A percentile compares a stretch with the other conserved stretches of the same genome.
Evolutionary conservation across 2,797 vertebrate genomes (phyloP).

Genomic region (Sebastolobus alascanus): DNA sequence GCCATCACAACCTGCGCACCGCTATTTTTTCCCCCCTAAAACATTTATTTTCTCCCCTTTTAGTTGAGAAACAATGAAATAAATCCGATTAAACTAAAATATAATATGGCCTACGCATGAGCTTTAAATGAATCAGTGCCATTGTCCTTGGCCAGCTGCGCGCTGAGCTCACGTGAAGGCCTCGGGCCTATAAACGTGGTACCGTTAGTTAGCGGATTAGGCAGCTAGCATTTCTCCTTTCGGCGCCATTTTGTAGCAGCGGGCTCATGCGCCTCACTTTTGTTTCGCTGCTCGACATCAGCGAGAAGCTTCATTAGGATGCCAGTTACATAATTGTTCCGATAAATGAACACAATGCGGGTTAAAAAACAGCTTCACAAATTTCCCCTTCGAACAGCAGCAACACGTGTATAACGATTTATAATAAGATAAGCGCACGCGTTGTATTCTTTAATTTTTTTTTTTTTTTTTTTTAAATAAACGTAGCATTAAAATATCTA

Average conservation of each 20-base stretch:
- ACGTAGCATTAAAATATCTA: background rate
- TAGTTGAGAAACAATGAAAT: background rate
- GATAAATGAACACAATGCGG: background rate
- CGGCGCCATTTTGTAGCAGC: constrained; percentile 78
- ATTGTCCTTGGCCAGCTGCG: too few species aligned
- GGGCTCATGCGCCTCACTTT: constrained; percentile 30
- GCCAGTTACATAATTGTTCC: constrained; percentile 5
- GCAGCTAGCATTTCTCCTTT: background rate
- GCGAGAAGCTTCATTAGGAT: too few species aligned
- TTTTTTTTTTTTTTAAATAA: background rate
- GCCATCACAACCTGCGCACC: too few species aligned
- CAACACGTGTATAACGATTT: background rate
- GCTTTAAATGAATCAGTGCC: rapidly evolving
- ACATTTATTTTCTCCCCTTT: background rate
- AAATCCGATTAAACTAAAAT: too few species aligned
- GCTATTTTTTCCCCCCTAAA: background rate
- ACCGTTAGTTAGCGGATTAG: constrained; percentile 30
- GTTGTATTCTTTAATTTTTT: too few species aligned
- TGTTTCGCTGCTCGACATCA: constrained; percentile 24
- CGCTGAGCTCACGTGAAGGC: constrained; percentile 13
- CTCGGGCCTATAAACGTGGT: constrained; percentile 46
- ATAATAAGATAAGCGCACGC: too few species aligned
- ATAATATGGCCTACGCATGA: too few species aligned
- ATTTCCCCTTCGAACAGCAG: too few species aligned
- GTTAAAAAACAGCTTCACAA: background rate